phyloP scores from a whole-genome alignment of 2,797 vertebrate genomes.

The Myripristis murdjan region DNA sequence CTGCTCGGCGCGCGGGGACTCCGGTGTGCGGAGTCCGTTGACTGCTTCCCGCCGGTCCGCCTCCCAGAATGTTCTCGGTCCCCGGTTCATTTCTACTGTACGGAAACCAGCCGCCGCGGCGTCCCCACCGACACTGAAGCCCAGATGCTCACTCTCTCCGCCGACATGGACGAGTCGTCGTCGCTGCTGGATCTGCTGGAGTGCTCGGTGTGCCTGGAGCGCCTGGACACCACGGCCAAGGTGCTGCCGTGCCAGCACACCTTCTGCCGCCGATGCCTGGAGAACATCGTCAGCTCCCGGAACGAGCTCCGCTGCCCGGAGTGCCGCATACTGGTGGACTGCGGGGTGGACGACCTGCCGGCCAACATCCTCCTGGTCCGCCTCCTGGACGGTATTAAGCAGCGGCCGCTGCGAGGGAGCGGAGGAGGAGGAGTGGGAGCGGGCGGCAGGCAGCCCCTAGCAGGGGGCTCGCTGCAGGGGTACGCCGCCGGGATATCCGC shows the following conservation, averaged over 20 bases:
- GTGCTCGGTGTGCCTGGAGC: slow-evolving; percentile 97
- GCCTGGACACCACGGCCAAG: slow-evolving; percentile 95
- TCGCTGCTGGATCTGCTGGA: slow-evolving; percentile 96
- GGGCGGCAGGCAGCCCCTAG: slow-evolving; percentile 77
- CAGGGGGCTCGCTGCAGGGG: slow-evolving; percentile 81
- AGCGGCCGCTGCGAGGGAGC: slow-evolving; percentile 90
- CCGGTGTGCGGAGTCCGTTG: slow-evolving; percentile 52
- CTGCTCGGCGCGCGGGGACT: slow-evolving; percentile 48
- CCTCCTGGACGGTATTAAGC: slow-evolving; percentile 95
- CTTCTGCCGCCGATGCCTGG: slow-evolving; percentile 97
- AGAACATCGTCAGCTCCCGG: slow-evolving; percentile 95
- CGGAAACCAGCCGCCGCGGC: slow-evolving; percentile 69
- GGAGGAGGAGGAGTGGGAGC: slow-evolving; percentile 73
- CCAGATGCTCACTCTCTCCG: slow-evolving; percentile 81
- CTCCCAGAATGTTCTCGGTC: slow-evolving; percentile 78
- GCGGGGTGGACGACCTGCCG: slow-evolving; percentile 95
- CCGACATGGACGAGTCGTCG: slow-evolving; percentile 96
- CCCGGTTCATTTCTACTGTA: slow-evolving; percentile 58
- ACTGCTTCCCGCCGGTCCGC: slow-evolving; percentile 47
- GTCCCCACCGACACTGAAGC: slow-evolving; percentile 72
- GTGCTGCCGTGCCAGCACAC: slow-evolving; percentile 98
- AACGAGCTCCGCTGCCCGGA: slow-evolving; percentile 97
- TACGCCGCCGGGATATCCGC: slow-evolving; percentile 85
- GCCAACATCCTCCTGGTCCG: slow-evolving; percentile 96
- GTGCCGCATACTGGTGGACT: slow-evolving; percentile 97